phyloP scores from a whole-genome alignment of 2,797 vertebrate genomes.

The Muscicapa comitata region DNA sequence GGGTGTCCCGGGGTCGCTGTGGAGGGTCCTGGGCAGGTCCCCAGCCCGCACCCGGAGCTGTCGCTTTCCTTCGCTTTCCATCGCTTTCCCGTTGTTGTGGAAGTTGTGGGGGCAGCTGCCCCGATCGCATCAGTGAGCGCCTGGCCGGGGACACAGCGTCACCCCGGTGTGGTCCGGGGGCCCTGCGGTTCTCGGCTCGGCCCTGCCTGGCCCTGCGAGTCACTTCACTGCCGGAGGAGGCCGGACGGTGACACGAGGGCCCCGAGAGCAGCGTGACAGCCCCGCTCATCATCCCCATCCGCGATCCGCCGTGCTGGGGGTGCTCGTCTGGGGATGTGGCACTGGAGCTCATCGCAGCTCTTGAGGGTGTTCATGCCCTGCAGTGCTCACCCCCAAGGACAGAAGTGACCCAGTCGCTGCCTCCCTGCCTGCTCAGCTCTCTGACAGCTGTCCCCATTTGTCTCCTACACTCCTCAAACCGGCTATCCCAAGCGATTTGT shows the following conservation, averaged over 20 bases:
- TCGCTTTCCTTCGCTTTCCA: not conserved
- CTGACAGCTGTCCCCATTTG: not conserved
- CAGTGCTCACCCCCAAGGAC: not conserved
- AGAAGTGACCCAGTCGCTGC: accelerated
- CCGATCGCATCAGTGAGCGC: not conserved
- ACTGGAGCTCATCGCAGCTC: not conserved
- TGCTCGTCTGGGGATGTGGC: not conserved
- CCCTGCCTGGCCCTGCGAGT: not conserved
- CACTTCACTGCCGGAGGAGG: accelerated
- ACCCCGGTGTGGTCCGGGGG: not conserved
- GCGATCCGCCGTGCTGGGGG: accelerated
- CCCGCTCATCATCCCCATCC: not conserved
- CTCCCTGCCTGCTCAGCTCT: not conserved
- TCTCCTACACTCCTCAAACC: not conserved
- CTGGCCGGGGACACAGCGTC: not conserved
- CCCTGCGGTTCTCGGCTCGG: not conserved
- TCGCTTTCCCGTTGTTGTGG: not conserved
- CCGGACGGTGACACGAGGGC: accelerated
- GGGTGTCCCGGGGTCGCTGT: not conserved
- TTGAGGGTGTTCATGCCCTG: accelerated
- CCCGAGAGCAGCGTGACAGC: not conserved
- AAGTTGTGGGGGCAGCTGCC: not conserved
- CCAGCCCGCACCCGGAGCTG: not conserved
- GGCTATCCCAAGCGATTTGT: not conserved
- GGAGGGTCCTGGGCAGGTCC: not conserved